Base-by-base conservation (phyloP, 53 echinoderm and acorn worm genomes). In the Paelopatides confundens region DNA sequence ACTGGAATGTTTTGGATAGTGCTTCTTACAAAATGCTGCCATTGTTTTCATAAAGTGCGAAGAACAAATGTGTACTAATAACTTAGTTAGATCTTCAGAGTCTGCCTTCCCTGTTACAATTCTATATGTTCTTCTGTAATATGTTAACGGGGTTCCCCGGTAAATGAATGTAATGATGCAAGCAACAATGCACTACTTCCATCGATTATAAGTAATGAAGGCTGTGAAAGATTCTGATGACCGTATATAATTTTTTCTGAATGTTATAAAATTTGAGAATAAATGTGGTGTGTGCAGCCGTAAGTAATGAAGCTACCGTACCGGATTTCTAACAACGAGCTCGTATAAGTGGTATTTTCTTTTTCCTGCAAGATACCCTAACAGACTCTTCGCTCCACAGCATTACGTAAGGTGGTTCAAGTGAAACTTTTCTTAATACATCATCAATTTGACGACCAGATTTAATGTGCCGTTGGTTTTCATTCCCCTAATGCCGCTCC, bases 11-110 rank as follows among this genome's bases (percentile, higher is more conserved):
- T 71, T 71, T 21, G 39, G 14, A 43, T 37, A 71, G 43, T 71
- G 71, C 12, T 21, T 71, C 27, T 71, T 71, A 7, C 71, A 71
- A 71, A 71, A 71, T 26, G 38, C 36, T 18, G 43, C 71, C 71
- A 71, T 71, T 27, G 71, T 71, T 38, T 71, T 71, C 71, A 71
- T 71, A 21, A 71, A 71, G n/a, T 71, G 71, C 0, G 71, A 71
- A 11, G 71, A 71, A 4, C 71, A 71, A 71, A 71, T 71, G 37
- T 71, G 71, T 23, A 71, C 27, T 5, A 71, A 23, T 35, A 68
- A 34, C 31, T 68, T 68, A 18, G 32, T 4, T 31, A 68, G 31
- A 31, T 68, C 68, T 18, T 7, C 0, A 7, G 0, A 15, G 13
- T 68, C 31, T 68, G 30, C 68, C 1, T 18, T 34, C 0, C 68